phyloP scores from a whole-genome alignment of 2,113 vertebrate genomes.

The Python bivittatus region DNA sequence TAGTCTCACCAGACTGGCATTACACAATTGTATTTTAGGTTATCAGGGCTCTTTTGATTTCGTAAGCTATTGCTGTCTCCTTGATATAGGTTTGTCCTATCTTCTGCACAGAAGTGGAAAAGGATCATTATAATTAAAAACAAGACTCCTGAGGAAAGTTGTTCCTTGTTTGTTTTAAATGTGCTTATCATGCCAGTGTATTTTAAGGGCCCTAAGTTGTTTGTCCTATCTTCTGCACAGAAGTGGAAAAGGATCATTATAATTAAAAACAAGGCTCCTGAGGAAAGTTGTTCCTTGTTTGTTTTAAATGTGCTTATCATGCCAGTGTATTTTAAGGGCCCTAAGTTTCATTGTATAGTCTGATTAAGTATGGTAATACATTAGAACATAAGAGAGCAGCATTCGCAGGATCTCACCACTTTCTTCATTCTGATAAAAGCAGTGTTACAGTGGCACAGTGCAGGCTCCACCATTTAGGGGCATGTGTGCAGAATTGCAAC shows the following conservation, averaged over 20 bases:
- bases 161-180: constrained; percentile 14
- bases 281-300: not conserved
- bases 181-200: not conserved
- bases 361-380: not conserved
- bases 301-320: constrained; percentile 9
- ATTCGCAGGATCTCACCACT: not conserved
- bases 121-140: not conserved
- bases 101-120: constrained; percentile 29
- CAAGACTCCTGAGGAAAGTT: not conserved
- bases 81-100: constrained; percentile 10
- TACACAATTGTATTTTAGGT: constrained; percentile 3
- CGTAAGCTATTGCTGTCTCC: not conserved
- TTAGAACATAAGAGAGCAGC: not conserved
- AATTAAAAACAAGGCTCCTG: not conserved
- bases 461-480: not conserved
- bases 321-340: not conserved
- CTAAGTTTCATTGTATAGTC: not conserved
- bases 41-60: not conserved
- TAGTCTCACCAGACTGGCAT: not conserved
- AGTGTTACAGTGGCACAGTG: not conserved
- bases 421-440: not conserved
- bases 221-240: constrained; percentile 11
- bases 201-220: not conserved
- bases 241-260: constrained; percentile 17
- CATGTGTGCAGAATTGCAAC: not conserved